These are phyloP conservation scores for Pristionchus entomophagus DNA, from an alignment of 2,888 invertebrate species.

Conservation along the genomic window DNA sequence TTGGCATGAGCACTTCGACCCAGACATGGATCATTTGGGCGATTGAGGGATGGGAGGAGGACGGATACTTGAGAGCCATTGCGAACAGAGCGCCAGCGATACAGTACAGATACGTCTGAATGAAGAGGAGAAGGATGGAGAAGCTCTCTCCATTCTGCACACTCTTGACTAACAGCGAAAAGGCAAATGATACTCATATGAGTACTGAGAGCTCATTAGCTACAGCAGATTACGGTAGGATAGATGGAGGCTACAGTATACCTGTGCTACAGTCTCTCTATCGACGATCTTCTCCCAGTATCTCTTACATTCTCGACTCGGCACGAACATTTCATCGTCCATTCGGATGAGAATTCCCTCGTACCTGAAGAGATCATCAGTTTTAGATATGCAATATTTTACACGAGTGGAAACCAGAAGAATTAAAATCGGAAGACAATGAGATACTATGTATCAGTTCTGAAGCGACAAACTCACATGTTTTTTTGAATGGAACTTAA, in stretches of 20 bases:
- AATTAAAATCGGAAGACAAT: neutral
- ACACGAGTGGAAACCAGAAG: too few species aligned
- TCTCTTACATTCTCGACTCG: constrained; percentile 51
- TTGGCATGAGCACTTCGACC: constrained; percentile 36
- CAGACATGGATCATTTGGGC: neutral
- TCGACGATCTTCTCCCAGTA: constrained; percentile 64
- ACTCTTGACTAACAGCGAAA: too few species aligned
- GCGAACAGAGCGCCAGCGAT: constrained; percentile 94
- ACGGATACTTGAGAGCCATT: constrained; percentile 92
- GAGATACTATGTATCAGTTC: neutral
- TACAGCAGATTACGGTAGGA: neutral
- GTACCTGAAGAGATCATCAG: constrained; percentile 21
- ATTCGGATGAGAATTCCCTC: constrained; percentile 53
- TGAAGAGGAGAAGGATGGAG: neutral
- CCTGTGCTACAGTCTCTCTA: constrained; percentile 62
- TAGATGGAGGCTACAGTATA: constrained; percentile 44
- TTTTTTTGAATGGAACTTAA: too few species aligned
- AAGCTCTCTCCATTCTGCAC: too few species aligned
- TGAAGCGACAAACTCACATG: neutral
- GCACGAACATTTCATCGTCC: constrained; percentile 49
- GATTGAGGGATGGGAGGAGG: constrained; percentile 82
- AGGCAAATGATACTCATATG: too few species aligned
- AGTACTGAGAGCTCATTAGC: too few species aligned
- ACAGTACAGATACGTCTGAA: constrained; percentile 91
- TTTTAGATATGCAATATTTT: too few species aligned